Evolutionary conservation across 2,797 vertebrate genomes (phyloP), one percentile per base, ranked within the genome.

Genomic region (Poeciliopsis presidionis): DNA sequence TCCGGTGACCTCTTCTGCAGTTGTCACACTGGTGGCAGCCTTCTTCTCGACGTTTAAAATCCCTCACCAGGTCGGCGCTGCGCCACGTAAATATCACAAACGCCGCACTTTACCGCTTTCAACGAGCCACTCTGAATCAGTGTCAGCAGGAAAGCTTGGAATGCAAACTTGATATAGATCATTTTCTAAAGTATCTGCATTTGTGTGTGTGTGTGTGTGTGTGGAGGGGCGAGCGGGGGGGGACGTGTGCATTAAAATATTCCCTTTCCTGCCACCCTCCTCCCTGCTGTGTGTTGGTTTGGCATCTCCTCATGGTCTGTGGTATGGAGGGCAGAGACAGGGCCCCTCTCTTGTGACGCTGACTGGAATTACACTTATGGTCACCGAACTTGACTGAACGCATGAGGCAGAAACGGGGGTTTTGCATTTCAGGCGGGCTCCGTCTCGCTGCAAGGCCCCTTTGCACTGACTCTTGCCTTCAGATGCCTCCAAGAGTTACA

Each of bases 291-390:
- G 81, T 67, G 78, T 71, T 79, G 75, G 79, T 79, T 87, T 90
- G 88, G 90, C 85, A 91, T 91, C 92, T 93, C 85, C 85, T 86
- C 82, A 3, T 85, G 85, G 91, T 92, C 90, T 93, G 91, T 89
- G 93, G 91, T 92, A 91, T 93, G 91, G 91, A 90, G 88, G 89
- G 84, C 82, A 86, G 87, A 77, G 82, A 77, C 82, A 75, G 92
- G 90, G 89, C 87, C 90, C 86, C 90, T 92, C 89, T 92, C 91
- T 85, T 75, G 81, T 89, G 91, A 91, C 80, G 43, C 89, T 84
- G 86, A 82, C 91, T 93, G 92, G 89, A 93, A 91, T 92, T 92
- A 91, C 89, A 91, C 88, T 86, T 91, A 91, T 84, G 85, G 89
- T 84, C 86, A 89, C 90, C 90, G 83, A 92, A 90, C 86, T 88